Base-by-base conservation (phyloP, 2,888 invertebrate genomes). In the Ariolimax columbianus region DNA sequence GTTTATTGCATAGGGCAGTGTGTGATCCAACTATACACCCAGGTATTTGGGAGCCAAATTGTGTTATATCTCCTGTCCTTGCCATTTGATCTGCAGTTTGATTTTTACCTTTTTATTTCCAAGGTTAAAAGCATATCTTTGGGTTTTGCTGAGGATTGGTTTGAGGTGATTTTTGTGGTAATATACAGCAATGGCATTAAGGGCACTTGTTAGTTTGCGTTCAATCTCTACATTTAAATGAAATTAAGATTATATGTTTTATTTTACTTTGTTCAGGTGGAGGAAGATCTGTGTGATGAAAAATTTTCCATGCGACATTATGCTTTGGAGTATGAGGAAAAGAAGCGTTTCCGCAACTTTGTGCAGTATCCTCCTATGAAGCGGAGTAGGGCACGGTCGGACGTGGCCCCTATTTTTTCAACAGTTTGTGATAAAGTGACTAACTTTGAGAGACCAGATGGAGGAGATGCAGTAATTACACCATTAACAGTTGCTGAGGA, bases 201-300 rank as follows among this genome's bases (percentile, higher is more conserved):
- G 47, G n/a, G n/a, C n/a, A n/a, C n/a, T n/a, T n/a, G n/a, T n/a
- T n/a, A n/a, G n/a, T n/a, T n/a, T n/a, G n/a, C n/a, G n/a, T n/a
- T n/a, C n/a, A n/a, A n/a, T n/a, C n/a, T n/a, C n/a, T n/a, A n/a
- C n/a, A n/a, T n/a, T n/a, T n/a, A n/a, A n/a, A n/a, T n/a, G n/a
- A n/a, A n/a, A n/a, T n/a, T 47, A 6, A 47, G 14, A 14, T 6
- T 47, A 6, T 47, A 17, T 55, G 9, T 55, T 19, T 9, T 9
- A 63, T 63, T 63, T 30, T 66, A 17, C 33, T 51, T 51, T 75
- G 19, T 11, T 14, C 55, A 78, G 77, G 43, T 63, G 95, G 95
- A 95, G 81, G 98, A 98, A 94, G 97, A 98, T 94, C 95, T 97
- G 86, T 96, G 97, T 0, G 97, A 98, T 86, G 96, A 96, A 86